Conservation (phyloP, 2,797 vertebrate genomes). For the Cephalopachus bancanus region DNA sequence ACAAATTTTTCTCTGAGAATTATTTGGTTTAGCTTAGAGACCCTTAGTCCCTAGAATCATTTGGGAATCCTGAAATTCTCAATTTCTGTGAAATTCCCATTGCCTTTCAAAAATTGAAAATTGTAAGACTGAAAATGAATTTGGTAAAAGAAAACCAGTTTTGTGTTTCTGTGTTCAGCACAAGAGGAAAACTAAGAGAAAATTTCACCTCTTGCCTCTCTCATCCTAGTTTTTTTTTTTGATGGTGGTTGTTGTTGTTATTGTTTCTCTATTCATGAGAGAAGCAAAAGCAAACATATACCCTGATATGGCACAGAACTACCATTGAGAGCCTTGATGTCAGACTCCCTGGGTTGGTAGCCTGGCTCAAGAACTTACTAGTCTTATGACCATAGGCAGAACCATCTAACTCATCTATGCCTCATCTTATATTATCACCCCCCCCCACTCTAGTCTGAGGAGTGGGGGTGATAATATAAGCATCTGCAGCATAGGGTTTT, state of each 20-base stretch:
- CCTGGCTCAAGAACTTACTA: background rate
- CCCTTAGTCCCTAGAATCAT: background rate
- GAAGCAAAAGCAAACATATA: background rate
- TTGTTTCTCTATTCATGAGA: background rate
- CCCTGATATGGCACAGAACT: fast-evolving
- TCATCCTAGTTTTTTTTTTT: background rate
- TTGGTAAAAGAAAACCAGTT: background rate
- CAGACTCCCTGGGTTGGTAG: background rate
- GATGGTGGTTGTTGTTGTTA: too few relatives aligned
- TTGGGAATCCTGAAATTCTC: background rate
- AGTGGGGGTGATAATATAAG: background rate
- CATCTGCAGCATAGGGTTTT: background rate
- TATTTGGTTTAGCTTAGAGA: background rate
- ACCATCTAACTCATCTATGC: background rate
- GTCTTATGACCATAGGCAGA: background rate
- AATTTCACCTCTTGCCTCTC: background rate
- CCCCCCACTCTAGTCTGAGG: background rate
- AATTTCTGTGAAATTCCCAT: background rate
- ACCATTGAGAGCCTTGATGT: background rate
- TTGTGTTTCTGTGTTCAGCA: background rate
- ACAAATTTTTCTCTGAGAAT: background rate
- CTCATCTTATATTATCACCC: background rate
- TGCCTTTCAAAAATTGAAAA: conserved; percentile 5
- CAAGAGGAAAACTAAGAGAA: background rate
- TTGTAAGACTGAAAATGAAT: background rate